phyloP scores from a whole-genome alignment of 2,797 vertebrate species.

The Cuculus canorus region DNA sequence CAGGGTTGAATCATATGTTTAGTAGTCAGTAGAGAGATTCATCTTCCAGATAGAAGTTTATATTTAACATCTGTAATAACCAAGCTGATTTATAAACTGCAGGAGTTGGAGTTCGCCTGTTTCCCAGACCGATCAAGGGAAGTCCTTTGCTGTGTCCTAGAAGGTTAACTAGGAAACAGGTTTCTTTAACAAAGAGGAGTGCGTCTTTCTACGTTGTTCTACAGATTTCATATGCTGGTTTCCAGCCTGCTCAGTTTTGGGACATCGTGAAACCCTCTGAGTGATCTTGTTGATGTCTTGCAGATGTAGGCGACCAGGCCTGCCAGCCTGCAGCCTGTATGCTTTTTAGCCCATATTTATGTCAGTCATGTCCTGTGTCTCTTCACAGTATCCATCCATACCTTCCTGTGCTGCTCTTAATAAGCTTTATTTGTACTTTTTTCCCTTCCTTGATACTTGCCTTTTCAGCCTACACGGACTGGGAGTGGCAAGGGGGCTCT shows the following conservation, averaged over 20 bases:
- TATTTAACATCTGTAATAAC: background rate
- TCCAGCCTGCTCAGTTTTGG: background rate
- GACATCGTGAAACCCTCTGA: background rate
- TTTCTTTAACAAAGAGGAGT: background rate
- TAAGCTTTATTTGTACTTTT: background rate
- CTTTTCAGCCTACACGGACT: background rate
- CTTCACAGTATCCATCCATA: background rate
- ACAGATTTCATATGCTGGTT: background rate
- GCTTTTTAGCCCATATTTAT: background rate
- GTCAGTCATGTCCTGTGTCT: background rate
- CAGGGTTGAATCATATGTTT: background rate
- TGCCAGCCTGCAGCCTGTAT: background rate
- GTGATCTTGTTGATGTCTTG: background rate
- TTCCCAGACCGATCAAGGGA: background rate
- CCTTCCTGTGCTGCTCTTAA: background rate
- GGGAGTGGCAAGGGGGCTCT: background rate
- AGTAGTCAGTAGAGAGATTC: background rate
- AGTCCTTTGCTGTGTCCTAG: background rate
- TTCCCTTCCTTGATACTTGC: background rate
- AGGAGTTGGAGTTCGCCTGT: background rate
- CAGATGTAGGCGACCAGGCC: background rate
- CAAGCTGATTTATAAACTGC: background rate
- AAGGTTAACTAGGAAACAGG: background rate
- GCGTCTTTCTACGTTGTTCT: background rate
- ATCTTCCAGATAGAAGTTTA: background rate